Conservation (phyloP, 1,140 invertebrate genomes). For the Procambarus virginalis region DNA sequence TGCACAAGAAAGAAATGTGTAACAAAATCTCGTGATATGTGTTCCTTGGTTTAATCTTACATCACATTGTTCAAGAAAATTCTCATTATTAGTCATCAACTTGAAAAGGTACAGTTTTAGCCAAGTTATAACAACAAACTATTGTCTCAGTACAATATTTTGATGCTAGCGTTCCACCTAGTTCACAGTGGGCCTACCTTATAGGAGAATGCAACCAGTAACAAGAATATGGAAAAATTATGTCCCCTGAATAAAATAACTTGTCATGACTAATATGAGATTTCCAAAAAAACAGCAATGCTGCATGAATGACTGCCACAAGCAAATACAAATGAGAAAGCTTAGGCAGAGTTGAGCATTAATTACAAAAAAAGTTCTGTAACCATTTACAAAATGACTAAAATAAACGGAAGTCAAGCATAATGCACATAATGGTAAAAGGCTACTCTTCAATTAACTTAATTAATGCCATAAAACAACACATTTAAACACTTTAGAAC, state of each 20-base stretch:
- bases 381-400: background rate
- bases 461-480: background rate
- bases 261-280: too few species aligned
- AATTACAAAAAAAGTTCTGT: background rate
- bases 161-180: too few species aligned
- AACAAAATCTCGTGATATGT: conserved; percentile 22
- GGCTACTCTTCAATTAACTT: too few species aligned
- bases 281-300: background rate
- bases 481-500: background rate
- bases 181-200: too few species aligned
- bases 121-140: background rate
- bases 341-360: background rate
- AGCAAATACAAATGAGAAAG: background rate
- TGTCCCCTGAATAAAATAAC: too few species aligned
- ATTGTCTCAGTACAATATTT: background rate
- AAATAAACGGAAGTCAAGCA: background rate
- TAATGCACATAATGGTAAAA: too few species aligned
- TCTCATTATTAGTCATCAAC: background rate
- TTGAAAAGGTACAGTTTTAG: background rate
- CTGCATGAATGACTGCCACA: background rate
- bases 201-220: too few species aligned
- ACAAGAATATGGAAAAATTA: too few species aligned
- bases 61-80: conserved; percentile 13
- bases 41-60: conserved; percentile 26
- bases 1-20: background rate